Conservation (phyloP, 2,888 invertebrate genomes). For the Patella ulyssiponensis region DNA sequence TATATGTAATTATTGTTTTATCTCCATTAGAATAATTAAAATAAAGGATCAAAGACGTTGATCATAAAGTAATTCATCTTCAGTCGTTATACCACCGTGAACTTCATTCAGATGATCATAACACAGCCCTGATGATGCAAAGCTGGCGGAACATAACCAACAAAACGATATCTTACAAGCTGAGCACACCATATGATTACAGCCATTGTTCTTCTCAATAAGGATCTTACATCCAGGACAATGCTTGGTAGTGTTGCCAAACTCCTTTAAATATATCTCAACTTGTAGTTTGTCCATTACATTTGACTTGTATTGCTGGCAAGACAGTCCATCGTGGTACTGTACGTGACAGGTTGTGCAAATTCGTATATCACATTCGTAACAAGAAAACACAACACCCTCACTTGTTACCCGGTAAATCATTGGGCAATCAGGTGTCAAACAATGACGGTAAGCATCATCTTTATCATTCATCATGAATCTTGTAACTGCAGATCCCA, state of each 20-base stretch:
- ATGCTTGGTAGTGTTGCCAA: constrained; percentile 44
- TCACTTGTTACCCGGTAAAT: constrained; percentile 52
- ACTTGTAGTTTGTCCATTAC: constrained; percentile 39
- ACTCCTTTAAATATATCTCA: constrained; percentile 45
- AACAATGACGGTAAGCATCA: constrained; percentile 51
- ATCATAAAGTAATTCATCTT: background rate
- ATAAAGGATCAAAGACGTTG: background rate
- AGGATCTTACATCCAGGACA: constrained; percentile 59
- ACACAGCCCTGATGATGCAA: constrained; percentile 36
- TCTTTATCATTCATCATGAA: constrained; percentile 46
- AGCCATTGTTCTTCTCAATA: constrained; percentile 63
- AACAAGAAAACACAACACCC: constrained; percentile 44
- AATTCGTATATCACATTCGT: constrained; percentile 44
- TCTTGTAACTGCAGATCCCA: constrained; percentile 44
- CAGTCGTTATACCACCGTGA: constrained; percentile 37
- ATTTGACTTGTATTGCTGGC: constrained; percentile 46
- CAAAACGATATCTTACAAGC: constrained; percentile 59
- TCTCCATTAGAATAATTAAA: too few species aligned
- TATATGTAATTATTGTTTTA: too few species aligned
- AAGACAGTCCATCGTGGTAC: constrained; percentile 59
- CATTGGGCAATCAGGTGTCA: constrained; percentile 61
- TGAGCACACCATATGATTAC: constrained; percentile 59
- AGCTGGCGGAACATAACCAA: constrained; percentile 58
- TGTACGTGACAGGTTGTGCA: constrained; percentile 59
- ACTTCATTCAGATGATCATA: constrained; percentile 52